These are phyloP conservation scores for Pammene aurita DNA, from an alignment of 2,888 invertebrate species.

Conservation along the genomic window DNA sequence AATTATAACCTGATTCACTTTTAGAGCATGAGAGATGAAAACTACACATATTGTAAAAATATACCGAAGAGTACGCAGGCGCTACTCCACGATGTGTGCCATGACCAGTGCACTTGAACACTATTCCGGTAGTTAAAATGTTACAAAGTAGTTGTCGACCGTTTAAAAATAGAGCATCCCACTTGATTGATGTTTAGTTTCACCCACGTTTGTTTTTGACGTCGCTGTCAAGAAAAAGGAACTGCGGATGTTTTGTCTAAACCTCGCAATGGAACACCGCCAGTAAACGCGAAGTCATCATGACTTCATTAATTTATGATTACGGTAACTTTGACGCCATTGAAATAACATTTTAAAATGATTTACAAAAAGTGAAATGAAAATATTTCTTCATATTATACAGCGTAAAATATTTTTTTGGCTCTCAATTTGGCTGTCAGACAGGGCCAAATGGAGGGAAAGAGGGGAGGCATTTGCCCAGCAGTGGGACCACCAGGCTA, in stretches of 20 bases:
- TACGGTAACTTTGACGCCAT: slow-evolving; percentile 58
- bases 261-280: slow-evolving; percentile 63
- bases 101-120: slow-evolving; percentile 31
- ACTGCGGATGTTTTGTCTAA: slow-evolving; percentile 62
- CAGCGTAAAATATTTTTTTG: too few species aligned
- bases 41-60: too few species aligned
- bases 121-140: slow-evolving; percentile 19
- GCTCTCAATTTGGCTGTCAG: too few species aligned
- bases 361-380: too few species aligned
- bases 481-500: too few species aligned
- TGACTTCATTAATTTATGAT: slow-evolving; percentile 53
- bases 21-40: too few species aligned
- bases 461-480: too few species aligned
- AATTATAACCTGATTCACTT: too few species aligned
- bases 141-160: slow-evolving; percentile 52
- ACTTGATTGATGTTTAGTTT: slow-evolving; percentile 77
- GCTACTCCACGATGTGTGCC: slow-evolving; percentile 17
- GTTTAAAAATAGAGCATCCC: slow-evolving; percentile 67
- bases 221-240: slow-evolving; percentile 68
- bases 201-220: slow-evolving; percentile 76
- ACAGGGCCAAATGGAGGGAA: too few species aligned
- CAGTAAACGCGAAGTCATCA: slow-evolving; percentile 50
- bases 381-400: too few species aligned
- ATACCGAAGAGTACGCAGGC: neutral
- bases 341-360: too few species aligned